Percentiles rank a stretch among this genome's conserved stretches.
Evolutionary conservation across 2,113 vertebrate genomes (phyloP).

Genomic region (Stegastes partitus): DNA sequence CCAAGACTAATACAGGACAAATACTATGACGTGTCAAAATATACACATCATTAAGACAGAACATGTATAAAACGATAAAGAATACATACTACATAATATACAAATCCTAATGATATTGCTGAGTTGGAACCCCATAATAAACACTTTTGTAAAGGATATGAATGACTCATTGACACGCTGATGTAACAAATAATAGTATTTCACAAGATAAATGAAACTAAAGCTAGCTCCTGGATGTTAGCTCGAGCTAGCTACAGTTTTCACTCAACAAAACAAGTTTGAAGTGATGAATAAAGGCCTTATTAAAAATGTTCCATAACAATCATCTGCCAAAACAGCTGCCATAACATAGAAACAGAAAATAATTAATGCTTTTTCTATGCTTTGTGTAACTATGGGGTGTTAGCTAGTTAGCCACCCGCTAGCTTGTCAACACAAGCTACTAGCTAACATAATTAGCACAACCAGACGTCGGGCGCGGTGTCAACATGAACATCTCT

Average conservation of each 20-base stretch:
- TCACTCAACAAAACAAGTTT: not conserved
- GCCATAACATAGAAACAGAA: not conserved
- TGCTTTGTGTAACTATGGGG: not conserved
- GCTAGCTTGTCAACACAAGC: not conserved
- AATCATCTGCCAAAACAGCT: not conserved
- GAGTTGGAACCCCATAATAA: too few relatives aligned
- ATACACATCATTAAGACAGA: too few relatives aligned
- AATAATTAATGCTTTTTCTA: not conserved
- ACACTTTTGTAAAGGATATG: too few relatives aligned
- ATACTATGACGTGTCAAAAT: too few relatives aligned
- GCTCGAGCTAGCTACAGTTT: not conserved
- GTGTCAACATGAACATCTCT: too few relatives aligned
- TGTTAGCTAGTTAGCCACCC: conserved; percentile 14
- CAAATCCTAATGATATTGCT: too few relatives aligned
- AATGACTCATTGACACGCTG: not conserved
- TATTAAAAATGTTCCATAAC: not conserved
- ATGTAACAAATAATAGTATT: not conserved
- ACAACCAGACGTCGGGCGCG: not conserved
- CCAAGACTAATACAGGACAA: too few relatives aligned
- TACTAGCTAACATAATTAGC: not conserved
- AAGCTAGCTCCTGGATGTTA: not conserved
- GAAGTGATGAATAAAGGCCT: not conserved
- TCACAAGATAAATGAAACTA: not conserved
- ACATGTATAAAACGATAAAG: too few relatives aligned
- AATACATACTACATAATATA: too few relatives aligned